Evolutionary conservation across 2,888 invertebrate genomes (phyloP).

Genomic region (Lepeophtheirus nordmannii): DNA sequence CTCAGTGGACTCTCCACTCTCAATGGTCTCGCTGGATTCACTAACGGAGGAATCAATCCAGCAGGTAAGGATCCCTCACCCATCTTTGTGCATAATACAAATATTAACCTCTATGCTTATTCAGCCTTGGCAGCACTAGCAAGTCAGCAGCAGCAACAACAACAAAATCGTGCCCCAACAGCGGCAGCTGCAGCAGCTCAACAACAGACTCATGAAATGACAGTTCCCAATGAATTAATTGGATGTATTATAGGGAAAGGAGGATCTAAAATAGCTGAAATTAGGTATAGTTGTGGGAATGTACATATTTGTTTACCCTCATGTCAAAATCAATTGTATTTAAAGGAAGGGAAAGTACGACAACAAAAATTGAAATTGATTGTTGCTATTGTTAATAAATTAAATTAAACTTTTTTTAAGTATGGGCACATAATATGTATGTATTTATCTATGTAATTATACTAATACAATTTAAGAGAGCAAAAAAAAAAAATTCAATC

Average conservation of each 20-base stretch:
- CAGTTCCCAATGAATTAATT: slow-evolving; percentile 91
- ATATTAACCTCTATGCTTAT: background rate
- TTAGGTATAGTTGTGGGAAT: slow-evolving; percentile 40
- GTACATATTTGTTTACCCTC: slow-evolving; percentile 4
- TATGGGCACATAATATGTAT: no score
- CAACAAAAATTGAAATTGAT: no score
- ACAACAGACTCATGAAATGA: slow-evolving; percentile 57
- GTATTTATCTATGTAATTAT: background rate
- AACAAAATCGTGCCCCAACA: background rate
- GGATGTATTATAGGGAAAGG: slow-evolving; percentile 97
- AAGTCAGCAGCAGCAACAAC: slow-evolving; percentile 1
- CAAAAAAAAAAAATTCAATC: background rate
- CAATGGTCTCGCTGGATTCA: slow-evolving; percentile 12
- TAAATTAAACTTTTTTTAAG: no score
- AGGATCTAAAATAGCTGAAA: slow-evolving; percentile 94
- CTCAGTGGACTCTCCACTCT: slow-evolving; percentile 15
- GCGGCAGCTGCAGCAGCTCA: no score
- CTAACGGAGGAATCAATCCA: slow-evolving; percentile 13
- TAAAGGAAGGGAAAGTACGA: no score
- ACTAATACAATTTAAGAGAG: background rate
- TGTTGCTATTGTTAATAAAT: no score
- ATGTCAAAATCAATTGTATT: no score
- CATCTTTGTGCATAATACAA: no score
- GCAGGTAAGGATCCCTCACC: slow-evolving; percentile 1
- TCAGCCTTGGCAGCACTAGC: slow-evolving; percentile 21